Evolutionary conservation across 2,113 vertebrate species (phyloP).

Genomic region (Callipepla squamata): DNA sequence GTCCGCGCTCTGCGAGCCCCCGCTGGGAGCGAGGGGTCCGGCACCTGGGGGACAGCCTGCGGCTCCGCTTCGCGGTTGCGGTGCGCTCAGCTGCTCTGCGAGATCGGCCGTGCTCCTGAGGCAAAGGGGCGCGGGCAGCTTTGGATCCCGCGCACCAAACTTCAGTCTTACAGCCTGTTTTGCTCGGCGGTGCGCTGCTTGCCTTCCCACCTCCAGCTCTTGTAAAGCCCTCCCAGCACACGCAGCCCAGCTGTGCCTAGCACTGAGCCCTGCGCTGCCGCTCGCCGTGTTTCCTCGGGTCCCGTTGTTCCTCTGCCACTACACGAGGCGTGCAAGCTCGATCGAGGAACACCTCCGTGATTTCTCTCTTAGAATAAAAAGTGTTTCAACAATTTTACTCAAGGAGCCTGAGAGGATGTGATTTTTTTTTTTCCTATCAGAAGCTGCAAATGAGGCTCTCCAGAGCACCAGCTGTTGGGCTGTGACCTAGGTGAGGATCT

Average conservation of each 20-base stretch:
- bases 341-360: background rate
- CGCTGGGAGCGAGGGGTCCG: background rate
- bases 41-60: background rate
- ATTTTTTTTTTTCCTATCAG: background rate
- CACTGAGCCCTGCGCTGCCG: rapidly evolving
- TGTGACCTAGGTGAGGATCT: background rate
- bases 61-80: background rate
- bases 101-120: constrained; percentile 21
- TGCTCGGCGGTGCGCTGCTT: background rate
- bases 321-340: rapidly evolving
- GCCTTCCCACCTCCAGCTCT: rapidly evolving
- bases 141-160: background rate
- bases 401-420: background rate
- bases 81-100: constrained; percentile 44
- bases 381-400: too few species aligned
- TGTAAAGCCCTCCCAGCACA: rapidly evolving
- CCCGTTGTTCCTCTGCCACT: rapidly evolving
- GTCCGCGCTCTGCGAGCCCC: background rate
- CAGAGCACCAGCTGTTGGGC: rapidly evolving
- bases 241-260: rapidly evolving
- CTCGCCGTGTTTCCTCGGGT: rapidly evolving
- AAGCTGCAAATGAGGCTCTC: background rate
- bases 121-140: background rate
- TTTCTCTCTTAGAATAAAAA: too few species aligned
- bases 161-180: background rate